Percentiles rank a stretch among this genome's conserved stretches.
Conservation (phyloP, 37 sponge, comb jelly and placozoan species). For the Diacarnus erythraeanus region DNA sequence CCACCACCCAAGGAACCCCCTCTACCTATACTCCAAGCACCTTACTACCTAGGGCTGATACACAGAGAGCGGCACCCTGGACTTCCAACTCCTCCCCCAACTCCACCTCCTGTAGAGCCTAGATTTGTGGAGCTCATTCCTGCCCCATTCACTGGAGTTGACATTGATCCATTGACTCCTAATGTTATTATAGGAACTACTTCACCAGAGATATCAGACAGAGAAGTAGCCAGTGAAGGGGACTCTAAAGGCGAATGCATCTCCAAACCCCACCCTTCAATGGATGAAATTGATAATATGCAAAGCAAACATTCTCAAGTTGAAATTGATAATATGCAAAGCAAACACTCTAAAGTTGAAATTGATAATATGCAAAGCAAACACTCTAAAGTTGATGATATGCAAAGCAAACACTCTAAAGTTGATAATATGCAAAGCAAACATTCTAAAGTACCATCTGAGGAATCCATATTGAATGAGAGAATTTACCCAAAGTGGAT, state of each 20-base stretch:
- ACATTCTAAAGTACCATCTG: no score
- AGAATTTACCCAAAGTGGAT: slow-evolving; percentile 25
- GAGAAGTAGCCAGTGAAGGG: background rate
- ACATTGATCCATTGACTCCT: background rate
- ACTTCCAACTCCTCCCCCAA: slow-evolving; percentile 22
- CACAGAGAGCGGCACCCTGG: slow-evolving; percentile 13
- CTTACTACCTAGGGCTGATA: slow-evolving; percentile 70
- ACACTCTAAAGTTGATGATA: no score
- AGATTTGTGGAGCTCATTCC: slow-evolving; percentile 44
- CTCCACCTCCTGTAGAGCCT: slow-evolving; percentile 40
- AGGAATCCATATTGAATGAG: background rate
- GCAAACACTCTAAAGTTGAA: no score
- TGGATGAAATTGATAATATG: no score
- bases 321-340: no score
- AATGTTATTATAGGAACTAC: background rate
- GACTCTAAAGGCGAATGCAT: no score
- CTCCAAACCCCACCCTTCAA: no score
- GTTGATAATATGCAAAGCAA: no score
- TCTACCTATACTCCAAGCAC: slow-evolving; percentile 53
- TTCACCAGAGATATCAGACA: background rate
- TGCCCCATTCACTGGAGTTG: background rate
- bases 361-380: no score
- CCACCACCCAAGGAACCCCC: slow-evolving; percentile 74
- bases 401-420: no score
- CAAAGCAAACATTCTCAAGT: no score